Percentiles rank a stretch among this genome's conserved stretches.
These are phyloP conservation scores for Chunga burmeisteri DNA, from an alignment of 2,113 vertebrate genomes.

Conservation along the genomic window DNA sequence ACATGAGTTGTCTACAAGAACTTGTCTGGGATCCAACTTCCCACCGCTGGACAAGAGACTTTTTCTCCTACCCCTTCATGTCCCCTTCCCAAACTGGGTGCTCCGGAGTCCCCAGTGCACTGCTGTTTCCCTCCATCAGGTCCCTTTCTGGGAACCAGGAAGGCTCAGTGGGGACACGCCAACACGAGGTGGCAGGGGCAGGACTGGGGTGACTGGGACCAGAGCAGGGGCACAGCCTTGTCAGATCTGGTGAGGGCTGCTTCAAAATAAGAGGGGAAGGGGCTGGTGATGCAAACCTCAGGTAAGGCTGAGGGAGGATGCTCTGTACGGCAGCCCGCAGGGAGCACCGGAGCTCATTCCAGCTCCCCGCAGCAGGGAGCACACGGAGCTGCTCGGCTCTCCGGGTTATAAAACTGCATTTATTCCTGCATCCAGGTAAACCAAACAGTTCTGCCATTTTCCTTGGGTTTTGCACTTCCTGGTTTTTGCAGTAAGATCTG, in stretches of 20 bases:
- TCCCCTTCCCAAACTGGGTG: neutral
- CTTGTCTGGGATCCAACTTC: neutral
- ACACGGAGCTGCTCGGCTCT: neutral
- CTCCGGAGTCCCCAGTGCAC: neutral
- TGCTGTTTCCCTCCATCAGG: neutral
- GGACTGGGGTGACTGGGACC: neutral
- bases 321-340: neutral
- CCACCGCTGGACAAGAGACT: neutral
- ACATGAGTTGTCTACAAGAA: neutral
- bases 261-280: neutral
- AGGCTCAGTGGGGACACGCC: neutral
- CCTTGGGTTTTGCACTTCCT: neutral
- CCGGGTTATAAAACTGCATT: neutral
- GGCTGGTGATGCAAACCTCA: neutral
- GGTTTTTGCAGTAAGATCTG: neutral
- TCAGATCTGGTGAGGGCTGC: neutral
- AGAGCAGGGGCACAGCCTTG: neutral
- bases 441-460: neutral
- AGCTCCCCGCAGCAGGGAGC: accelerated
- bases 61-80: neutral
- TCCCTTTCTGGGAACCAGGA: neutral
- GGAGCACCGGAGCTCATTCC: neutral
- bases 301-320: neutral
- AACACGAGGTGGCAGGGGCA: neutral
- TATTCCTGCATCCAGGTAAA: neutral